phyloP scores from a whole-genome alignment of 2,888 invertebrate genomes.

The Scaptodrosophila latifasciaeformis region DNA sequence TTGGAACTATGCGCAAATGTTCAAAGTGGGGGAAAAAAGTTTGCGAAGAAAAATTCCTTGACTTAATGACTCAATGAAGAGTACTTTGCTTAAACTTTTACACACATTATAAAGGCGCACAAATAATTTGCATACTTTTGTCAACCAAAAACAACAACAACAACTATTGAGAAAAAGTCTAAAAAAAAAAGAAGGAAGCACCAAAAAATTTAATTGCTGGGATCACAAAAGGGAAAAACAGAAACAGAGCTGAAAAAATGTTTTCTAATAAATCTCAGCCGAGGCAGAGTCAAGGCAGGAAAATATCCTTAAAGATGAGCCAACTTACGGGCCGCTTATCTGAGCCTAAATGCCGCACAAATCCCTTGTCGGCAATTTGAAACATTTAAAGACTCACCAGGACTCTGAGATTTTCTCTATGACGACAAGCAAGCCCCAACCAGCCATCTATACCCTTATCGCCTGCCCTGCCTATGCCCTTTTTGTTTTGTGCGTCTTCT shows the following conservation, averaged over 20 bases:
- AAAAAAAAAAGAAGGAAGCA: conserved; percentile 7
- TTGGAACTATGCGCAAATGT: no score
- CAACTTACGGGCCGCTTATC: conserved; percentile 67
- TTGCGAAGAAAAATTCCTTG: conserved; percentile 7
- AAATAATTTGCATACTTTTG: conserved; percentile 60
- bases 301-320: conserved; percentile 61
- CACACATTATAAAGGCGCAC: conserved; percentile 42
- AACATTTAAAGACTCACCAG: conserved; percentile 63
- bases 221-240: not conserved
- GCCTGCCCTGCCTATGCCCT: conserved; percentile 24
- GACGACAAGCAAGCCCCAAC: not conserved
- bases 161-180: conserved; percentile 42
- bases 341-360: conserved; percentile 61
- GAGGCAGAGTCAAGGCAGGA: conserved; percentile 20
- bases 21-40: no score
- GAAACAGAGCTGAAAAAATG: conserved; percentile 33
- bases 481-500: conserved; percentile 42
- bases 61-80: conserved; percentile 54
- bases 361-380: conserved; percentile 72
- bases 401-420: conserved; percentile 36
- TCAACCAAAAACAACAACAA: conserved; percentile 35
- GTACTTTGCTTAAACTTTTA: conserved; percentile 42
- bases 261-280: conserved; percentile 51
- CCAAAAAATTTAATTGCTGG: conserved; percentile 50
- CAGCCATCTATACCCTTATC: no score